Base-by-base conservation (phyloP, 2,797 vertebrate genomes). In the Podarcis siculus region DNA sequence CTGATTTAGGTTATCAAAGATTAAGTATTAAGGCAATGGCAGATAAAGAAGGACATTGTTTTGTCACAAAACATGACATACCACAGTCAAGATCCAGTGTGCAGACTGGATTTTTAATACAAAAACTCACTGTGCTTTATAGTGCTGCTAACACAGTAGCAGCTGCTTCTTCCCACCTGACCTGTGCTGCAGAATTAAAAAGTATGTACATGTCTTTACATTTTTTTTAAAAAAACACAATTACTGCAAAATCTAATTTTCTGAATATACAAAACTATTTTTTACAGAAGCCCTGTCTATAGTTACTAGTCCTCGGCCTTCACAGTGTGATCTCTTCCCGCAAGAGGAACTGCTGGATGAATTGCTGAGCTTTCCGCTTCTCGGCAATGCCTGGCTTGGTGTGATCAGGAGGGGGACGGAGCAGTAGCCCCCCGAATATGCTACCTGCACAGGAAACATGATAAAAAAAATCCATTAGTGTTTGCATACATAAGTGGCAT, bases 321-420 rank as follows among this genome's bases (percentile, higher is more conserved):
- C 94, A 97, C 1, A 87, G 67, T 25, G 78, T 90, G 49, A 81
- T 82, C 19, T 88, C 87, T 72, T 89, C 87, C 23, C 23, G 94
- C 61, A 87, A 0, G 78, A 99, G 97, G 95, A 99, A 99, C 90
- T 98, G 98, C 27, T 93, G 97, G 94, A 99, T 97, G 75, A 99
- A 99, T 42, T 98, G 98, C 95, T 98, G 98, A n/a, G 97, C 97
- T 93, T 97, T 99, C 95, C 96, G 98, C 96, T 99, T 99, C 83
- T 98, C 98, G 0, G 90, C 87, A 3, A 97, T 95, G 87, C 98
- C 97, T 8, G 98, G 98, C 1, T 96, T 95, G 5, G 92, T 94
- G 0, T 72, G 88, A 2, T 85, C 89, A 0, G 97, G 94, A 8
- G 97, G 96, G 12, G 98, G 98, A 37, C 97, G 97, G 73, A 99